Base-by-base conservation (phyloP, 2,797 vertebrate species). In the Argya squamiceps region DNA sequence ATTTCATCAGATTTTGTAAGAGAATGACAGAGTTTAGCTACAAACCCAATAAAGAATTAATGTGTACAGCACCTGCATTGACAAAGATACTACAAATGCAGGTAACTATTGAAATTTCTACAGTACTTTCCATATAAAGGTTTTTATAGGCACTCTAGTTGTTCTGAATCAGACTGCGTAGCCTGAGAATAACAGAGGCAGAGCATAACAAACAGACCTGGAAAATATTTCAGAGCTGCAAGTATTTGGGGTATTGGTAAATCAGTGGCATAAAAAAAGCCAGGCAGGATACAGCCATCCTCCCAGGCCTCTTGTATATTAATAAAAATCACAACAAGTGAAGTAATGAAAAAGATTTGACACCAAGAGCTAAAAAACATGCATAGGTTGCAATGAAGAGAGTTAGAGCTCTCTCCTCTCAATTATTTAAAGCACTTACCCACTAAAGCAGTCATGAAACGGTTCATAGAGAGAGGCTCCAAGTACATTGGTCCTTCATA, bases 391-490 rank as follows among this genome's bases (percentile, higher is more conserved):
- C 56, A 69, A 8, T 10, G 12, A 47, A 68, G 36, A 77, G 34
- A 84, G 55, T 41, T 10, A 84, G 59, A 93, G 39, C 7, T 70
- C n/a, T 37, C n/a, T 70, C 26, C 43, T 59, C 41, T 76, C 59
- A 53, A 39, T 49, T 60, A 44, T 68, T 59, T 69, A 39, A 71
- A 47, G 62, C 75, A 97, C 97, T 97, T 98, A 99, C 99, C 99
- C 92, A 99, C 98, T 96, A 99, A 98, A 47, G 99, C 99, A 67
- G 99, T 99, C 97, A 99, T 99, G 97, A 99, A 99, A 93, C 99
- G 98, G 97, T 99, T 99, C 99, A 99, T 99, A 43, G 99, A 99
- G 32, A 99, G 98, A 74, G 99, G 99, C 91, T 99, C 99, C 98
- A 99, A 98, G 93, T 99, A 99, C 96, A 99, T 98, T 19, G 99